These are phyloP conservation scores for Crocallis elinguaria DNA, from an alignment of 2,888 invertebrate genomes.

Conservation along the genomic window DNA sequence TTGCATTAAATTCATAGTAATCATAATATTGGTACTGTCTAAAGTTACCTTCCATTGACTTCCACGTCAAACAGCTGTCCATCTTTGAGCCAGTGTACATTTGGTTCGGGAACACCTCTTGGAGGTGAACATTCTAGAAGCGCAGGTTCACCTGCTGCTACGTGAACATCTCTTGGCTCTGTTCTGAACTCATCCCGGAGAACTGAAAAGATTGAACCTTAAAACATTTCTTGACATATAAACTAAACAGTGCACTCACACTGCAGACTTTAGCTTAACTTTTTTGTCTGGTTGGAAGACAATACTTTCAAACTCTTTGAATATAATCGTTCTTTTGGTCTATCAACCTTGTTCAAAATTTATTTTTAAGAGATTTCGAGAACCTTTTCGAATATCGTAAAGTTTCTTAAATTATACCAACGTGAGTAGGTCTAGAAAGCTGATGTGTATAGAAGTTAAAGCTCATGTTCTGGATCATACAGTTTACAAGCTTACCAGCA, in stretches of 20 bases:
- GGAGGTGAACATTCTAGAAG: constrained; percentile 97
- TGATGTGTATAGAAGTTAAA: not conserved
- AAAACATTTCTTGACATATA: no score
- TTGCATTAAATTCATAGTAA: not conserved
- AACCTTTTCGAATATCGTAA: no score
- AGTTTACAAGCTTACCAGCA: constrained; percentile 87
- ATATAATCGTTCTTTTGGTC: no score
- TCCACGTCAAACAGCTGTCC: constrained; percentile 86
- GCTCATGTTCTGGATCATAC: not conserved
- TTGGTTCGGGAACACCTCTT: constrained; percentile 97
- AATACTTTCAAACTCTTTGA: no score
- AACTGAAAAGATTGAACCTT: constrained; percentile 84
- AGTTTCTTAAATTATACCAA: no score
- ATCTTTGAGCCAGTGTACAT: constrained; percentile 95
- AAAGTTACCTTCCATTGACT: constrained; percentile 85
- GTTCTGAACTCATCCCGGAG: constrained; percentile 97
- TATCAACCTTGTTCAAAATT: no score
- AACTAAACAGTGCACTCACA: no score
- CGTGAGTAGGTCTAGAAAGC: no score
- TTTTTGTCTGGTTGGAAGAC: no score
- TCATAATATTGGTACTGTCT: not conserved
- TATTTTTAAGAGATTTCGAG: no score
- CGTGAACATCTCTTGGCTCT: constrained; percentile 95
- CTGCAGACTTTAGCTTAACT: no score
- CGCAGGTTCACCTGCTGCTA: constrained; percentile 96